Conservation (phyloP, 2,113 vertebrate genomes). For the Cyprinodon variegatus region DNA sequence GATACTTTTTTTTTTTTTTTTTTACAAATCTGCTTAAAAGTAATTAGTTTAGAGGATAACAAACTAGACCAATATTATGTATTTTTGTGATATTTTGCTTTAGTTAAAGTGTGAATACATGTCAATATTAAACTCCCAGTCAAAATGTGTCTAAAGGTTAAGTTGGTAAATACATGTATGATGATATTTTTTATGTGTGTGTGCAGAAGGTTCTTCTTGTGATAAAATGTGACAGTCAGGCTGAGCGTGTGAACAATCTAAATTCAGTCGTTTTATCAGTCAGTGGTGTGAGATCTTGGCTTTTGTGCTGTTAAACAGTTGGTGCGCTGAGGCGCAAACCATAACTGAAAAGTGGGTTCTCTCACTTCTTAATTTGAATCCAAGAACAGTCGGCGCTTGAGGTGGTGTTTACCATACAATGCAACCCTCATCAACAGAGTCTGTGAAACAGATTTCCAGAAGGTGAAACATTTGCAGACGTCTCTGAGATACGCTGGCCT, state of each 20-base stretch:
- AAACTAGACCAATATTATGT: too few species aligned
- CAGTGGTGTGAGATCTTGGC: slow-evolving; percentile 27
- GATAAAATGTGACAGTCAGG: not conserved
- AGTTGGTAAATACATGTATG: not conserved
- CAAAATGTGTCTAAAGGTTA: not conserved
- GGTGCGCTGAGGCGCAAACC: slow-evolving; percentile 55
- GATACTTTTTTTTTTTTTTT: too few species aligned
- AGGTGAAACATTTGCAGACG: slow-evolving; percentile 56
- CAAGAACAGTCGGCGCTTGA: slow-evolving; percentile 11
- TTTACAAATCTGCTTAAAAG: too few species aligned
- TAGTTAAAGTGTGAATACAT: not conserved
- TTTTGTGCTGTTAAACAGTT: slow-evolving; percentile 54
- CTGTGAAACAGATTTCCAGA: slow-evolving; percentile 53
- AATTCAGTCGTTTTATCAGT: slow-evolving; percentile 16
- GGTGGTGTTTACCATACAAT: slow-evolving; percentile 56
- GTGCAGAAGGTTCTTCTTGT: not conserved
- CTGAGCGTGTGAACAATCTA: slow-evolving; percentile 15
- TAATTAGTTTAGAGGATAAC: too few species aligned
- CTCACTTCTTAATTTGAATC: slow-evolving; percentile 34
- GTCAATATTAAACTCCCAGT: too few species aligned
- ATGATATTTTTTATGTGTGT: not conserved
- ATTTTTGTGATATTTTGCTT: too few species aligned
- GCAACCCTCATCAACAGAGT: slow-evolving; percentile 50
- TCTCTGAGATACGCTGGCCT: slow-evolving; percentile 60
- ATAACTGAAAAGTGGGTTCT: slow-evolving; percentile 52